Evolutionary conservation across 2,797 vertebrate genomes (phyloP).

Genomic region (Carduelis carduelis): DNA sequence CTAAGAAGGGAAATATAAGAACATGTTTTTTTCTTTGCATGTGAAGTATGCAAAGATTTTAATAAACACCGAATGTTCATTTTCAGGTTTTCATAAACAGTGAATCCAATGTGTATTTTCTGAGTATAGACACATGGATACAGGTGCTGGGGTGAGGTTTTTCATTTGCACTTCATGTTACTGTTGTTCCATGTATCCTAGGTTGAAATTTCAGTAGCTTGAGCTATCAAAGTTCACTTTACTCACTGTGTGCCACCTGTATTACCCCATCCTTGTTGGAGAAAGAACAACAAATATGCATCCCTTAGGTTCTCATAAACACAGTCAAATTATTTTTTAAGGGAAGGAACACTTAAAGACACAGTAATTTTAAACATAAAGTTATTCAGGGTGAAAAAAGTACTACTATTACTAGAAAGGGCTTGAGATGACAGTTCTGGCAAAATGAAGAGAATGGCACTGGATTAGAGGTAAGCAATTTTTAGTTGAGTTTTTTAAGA

Average conservation of each 20-base stretch:
- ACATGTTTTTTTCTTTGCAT: background rate
- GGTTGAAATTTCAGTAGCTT: background rate
- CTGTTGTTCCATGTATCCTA: background rate
- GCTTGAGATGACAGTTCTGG: background rate
- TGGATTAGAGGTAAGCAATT: background rate
- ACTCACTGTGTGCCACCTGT: accelerated
- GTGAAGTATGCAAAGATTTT: background rate
- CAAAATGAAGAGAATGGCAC: background rate
- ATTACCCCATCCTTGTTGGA: background rate
- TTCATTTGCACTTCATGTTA: background rate
- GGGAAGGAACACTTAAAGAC: background rate
- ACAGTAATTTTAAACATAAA: background rate
- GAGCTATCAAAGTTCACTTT: background rate
- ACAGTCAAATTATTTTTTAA: background rate
- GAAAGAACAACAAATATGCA: background rate
- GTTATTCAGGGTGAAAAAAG: background rate
- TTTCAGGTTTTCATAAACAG: background rate
- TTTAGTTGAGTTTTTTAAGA: background rate
- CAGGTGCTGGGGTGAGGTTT: background rate
- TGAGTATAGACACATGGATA: background rate
- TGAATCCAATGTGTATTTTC: background rate
- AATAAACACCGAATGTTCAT: background rate
- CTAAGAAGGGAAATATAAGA: background rate
- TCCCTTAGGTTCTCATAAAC: background rate
- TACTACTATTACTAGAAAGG: background rate